These are phyloP conservation scores for Athalia rosae DNA, from an alignment of 2,888 invertebrate genomes.

Conservation along the genomic window DNA sequence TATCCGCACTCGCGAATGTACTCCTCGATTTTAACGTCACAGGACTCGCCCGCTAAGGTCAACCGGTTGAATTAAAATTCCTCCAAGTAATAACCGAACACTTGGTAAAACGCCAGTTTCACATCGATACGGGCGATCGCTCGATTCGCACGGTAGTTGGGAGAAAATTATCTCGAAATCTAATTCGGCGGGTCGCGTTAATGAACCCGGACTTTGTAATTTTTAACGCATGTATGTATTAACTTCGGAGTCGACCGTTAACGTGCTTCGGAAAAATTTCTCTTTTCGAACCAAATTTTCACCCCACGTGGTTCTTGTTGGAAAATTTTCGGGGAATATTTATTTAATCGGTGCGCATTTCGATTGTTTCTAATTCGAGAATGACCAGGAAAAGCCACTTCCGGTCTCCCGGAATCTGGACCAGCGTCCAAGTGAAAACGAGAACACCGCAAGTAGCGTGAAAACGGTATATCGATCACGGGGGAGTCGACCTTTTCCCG, in stretches of 20 bases:
- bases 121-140: constrained; percentile 9
- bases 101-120: constrained; percentile 34
- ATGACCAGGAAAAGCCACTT: too few relatives aligned
- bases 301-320: too few relatives aligned
- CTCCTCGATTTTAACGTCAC: constrained; percentile 2
- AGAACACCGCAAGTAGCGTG: background rate
- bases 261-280: too few relatives aligned
- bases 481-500: background rate
- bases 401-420: too few relatives aligned
- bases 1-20: background rate
- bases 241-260: too few relatives aligned
- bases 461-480: background rate
- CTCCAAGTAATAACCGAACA: constrained; percentile 12
- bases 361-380: too few relatives aligned
- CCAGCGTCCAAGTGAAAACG: background rate
- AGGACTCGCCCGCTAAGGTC: background rate
- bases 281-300: too few relatives aligned
- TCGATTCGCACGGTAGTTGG: background rate
- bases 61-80: constrained; percentile 13
- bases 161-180: constrained; percentile 10
- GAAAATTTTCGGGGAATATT: too few relatives aligned
- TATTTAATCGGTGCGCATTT: too few relatives aligned
- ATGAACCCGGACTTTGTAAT: background rate
- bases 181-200: constrained; percentile 25
- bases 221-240: too few relatives aligned